Percentiles rank a stretch among this genome's conserved stretches.
phyloP scores from a whole-genome alignment of 64 coral and sea anemone genomes.

The Actinia equina region DNA sequence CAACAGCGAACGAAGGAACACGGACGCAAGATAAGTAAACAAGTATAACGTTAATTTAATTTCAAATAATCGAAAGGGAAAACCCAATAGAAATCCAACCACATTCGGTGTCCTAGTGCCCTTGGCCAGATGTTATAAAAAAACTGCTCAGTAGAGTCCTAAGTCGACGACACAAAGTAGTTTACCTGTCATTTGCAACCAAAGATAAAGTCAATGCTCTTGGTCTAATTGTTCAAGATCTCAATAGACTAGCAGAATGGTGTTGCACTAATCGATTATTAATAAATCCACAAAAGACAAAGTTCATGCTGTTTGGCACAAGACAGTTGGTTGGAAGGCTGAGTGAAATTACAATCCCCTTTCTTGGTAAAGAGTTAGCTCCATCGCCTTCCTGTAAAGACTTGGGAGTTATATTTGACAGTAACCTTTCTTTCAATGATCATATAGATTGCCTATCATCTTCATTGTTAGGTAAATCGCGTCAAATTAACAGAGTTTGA shows the following conservation, averaged over 20 bases:
- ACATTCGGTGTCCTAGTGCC: too few species aligned
- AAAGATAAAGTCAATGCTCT: not conserved
- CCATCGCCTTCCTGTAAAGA: not conserved
- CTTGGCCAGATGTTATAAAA: not conserved
- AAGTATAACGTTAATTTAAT: too few species aligned
- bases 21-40: too few species aligned
- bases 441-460: not conserved
- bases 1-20: too few species aligned
- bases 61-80: too few species aligned
- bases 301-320: conserved; percentile 2
- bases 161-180: conserved; percentile 12
- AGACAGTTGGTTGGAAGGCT: not conserved
- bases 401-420: not conserved
- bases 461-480: not conserved
- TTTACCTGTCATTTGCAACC: not conserved
- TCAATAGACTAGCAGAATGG: conserved; percentile 4
- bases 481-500: not conserved
- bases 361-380: not conserved
- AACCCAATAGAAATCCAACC: too few species aligned
- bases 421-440: not conserved
- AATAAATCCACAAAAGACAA: conserved; percentile 19
- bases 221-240: not conserved
- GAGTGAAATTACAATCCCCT: not conserved
- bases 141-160: conserved; percentile 3
- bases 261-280: conserved; percentile 7